Percentiles rank a stretch among this genome's conserved stretches.
phyloP scores from a whole-genome alignment of 2,113 vertebrate genomes.

The Tringa solitaria region DNA sequence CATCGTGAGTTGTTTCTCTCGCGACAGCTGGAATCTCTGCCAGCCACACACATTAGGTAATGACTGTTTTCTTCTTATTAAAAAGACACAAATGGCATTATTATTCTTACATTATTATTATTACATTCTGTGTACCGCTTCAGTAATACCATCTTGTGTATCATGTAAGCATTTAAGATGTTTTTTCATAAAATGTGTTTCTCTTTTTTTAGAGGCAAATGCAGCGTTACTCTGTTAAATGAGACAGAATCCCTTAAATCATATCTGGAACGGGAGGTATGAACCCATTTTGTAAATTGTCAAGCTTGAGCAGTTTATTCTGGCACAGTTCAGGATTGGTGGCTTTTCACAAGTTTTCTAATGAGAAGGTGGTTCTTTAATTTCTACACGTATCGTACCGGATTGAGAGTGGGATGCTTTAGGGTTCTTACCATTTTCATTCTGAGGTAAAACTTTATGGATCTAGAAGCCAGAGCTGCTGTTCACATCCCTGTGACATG shows the following conservation, averaged over 20 bases:
- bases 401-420: not conserved
- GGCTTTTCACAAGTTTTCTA: not conserved
- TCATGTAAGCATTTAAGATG: not conserved
- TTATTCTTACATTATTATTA: not conserved
- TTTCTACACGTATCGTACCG: not conserved
- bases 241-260: constrained; percentile 96
- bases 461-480: not conserved
- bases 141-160: not conserved
- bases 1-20: constrained; percentile 95
- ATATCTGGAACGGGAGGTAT: constrained; percentile 95
- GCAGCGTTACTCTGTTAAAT: constrained; percentile 95
- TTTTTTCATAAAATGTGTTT: not conserved
- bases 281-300: constrained; percentile 44
- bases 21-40: constrained; percentile 92
- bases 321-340: not conserved
- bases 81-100: not conserved
- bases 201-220: constrained; percentile 87
- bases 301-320: not conserved
- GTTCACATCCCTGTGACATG: not conserved
- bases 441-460: not conserved
- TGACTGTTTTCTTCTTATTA: not conserved
- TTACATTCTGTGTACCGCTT: not conserved
- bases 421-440: not conserved
- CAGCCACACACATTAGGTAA: constrained; percentile 96
- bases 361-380: not conserved